These are phyloP conservation scores for Drosophila mimetica DNA, from an alignment of 2,888 invertebrate genomes.

Conservation along the genomic window DNA sequence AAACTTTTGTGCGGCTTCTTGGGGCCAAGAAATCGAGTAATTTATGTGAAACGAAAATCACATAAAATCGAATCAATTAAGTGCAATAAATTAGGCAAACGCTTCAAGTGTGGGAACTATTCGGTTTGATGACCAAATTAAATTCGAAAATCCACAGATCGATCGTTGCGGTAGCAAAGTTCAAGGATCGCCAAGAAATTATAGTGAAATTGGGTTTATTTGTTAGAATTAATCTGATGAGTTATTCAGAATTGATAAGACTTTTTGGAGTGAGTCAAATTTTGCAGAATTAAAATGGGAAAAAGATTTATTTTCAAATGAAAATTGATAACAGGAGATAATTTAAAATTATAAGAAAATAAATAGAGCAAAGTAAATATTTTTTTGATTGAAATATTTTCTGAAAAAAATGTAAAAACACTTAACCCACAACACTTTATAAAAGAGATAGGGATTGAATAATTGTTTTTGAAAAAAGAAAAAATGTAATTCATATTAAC, in stretches of 20 bases:
- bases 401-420: no score
- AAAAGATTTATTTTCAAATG: no score
- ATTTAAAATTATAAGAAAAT: background rate
- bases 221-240: background rate
- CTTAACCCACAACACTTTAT: no score
- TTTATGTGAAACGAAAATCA: conserved; percentile 54
- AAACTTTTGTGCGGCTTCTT: conserved; percentile 24
- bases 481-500: no score
- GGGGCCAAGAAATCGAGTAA: conserved; percentile 38
- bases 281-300: background rate
- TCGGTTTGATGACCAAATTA: conserved; percentile 5
- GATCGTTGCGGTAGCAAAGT: conserved; percentile 2
- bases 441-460: no score
- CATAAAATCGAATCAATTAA: conserved; percentile 59
- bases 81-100: conserved; percentile 59
- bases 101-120: conserved; percentile 12
- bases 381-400: no score
- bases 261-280: background rate
- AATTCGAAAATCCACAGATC: background rate
- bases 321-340: background rate
- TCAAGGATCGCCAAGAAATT: conserved; percentile 11
- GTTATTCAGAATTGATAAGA: background rate
- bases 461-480: no score
- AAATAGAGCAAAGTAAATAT: background rate
- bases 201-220: background rate